Evolutionary conservation across 2,888 invertebrate species (phyloP).

Genomic region (Lysandra coridon): DNA sequence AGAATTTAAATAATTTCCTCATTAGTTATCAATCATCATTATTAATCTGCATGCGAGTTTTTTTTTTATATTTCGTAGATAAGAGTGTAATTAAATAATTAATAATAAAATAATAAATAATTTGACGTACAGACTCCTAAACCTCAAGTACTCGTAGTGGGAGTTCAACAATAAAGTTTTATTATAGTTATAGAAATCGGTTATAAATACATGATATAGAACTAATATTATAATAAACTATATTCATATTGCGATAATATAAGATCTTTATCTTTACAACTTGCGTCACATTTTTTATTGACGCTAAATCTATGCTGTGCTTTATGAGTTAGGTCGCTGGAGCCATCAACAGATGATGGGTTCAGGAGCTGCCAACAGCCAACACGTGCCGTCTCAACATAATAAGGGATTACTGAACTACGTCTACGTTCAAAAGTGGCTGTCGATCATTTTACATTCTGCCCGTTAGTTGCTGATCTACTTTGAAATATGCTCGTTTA

Average conservation of each 20-base stretch:
- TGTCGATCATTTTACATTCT: not conserved
- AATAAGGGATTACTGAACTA: constrained; percentile 37
- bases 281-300: constrained; percentile 5
- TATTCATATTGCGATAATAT: not conserved
- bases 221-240: not conserved
- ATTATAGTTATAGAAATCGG: not conserved
- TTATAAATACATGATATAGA: not conserved
- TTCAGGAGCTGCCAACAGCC: constrained; percentile 66
- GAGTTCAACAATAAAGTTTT: not conserved
- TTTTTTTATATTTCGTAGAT: not conserved
- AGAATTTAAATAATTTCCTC: not conserved
- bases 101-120: not conserved
- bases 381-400: constrained; percentile 65
- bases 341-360: constrained; percentile 59
- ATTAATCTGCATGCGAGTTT: not conserved
- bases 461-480: not conserved
- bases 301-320: not conserved
- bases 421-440: not conserved
- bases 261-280: not conserved
- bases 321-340: constrained; percentile 35
- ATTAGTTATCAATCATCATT: too few relatives aligned
- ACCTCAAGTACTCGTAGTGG: not conserved
- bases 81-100: not conserved
- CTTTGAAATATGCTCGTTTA: not conserved
- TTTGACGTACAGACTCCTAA: not conserved